Evolutionary conservation across 2,113 vertebrate genomes (phyloP), one percentile per base, ranked within the genome.

Genomic region (Amphiprion percula): DNA sequence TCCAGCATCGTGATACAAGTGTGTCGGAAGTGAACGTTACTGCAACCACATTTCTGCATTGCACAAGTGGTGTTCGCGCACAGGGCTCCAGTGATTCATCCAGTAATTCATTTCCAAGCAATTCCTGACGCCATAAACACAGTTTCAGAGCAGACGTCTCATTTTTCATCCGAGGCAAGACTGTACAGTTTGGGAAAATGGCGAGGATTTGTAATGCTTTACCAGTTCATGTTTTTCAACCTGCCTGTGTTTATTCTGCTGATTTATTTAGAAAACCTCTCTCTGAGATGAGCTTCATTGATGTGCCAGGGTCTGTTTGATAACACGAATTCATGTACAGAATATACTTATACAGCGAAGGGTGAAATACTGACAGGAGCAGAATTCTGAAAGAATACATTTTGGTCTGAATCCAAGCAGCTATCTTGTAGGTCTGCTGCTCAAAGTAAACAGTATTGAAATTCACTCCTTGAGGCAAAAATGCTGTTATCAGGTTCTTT

Each of bases 91-190:
- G 71, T 93, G 92, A 95, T 94, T 92, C 71, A 88, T 88, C 75
- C 82, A 94, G 90, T 95, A 94, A 96, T 96, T 90, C 74, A 87
- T 91, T 92, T 89, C 93, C 87, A 93, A 91, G 88, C 90, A 89
- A 93, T 91, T 95, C 92, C 90, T 94, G 92, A 95, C 89, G 89
- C 91, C 88, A 83, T 94, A 93, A 96, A 95, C 92, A 95, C 91
- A 91, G 93, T 95, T 91, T 95, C 93, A 91, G 88, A 93, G 88
- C 93, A 93, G 90, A 93, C 85, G 68, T 92, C 94, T 95, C 92
- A 94, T 95, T 96, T 94, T 91, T 96, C 94, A 94, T 95, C 93
- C 87, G 89, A 84, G 89, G 85, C 85, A 85, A 90, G 85, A 87
- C 82, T 79, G 83, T 87, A 84, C 86, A 81, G 87, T 90, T 90